These are phyloP conservation scores for Burhinus bistriatus DNA, from an alignment of 2,113 vertebrate genomes.

Conservation along the genomic window DNA sequence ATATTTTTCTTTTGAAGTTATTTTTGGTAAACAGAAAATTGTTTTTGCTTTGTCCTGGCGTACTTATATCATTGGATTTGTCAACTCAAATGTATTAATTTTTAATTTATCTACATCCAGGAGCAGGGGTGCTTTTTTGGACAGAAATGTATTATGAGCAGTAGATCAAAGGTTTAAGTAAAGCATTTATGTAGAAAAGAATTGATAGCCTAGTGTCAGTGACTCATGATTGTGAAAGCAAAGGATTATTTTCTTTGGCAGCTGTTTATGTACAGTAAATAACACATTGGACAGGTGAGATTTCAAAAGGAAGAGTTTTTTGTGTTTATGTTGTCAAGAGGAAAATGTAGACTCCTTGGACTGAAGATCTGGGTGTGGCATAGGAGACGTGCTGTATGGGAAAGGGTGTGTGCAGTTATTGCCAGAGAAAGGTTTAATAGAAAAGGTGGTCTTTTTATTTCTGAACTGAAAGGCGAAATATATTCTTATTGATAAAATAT, in stretches of 20 bases:
- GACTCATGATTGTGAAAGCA: neutral
- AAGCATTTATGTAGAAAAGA: neutral
- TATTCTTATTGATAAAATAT: neutral
- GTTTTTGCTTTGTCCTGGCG: neutral
- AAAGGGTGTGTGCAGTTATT: neutral
- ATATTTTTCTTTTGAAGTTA: neutral
- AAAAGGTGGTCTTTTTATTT: neutral
- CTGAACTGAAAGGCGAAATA: neutral
- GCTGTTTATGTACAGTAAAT: neutral
- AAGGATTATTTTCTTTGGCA: conserved; percentile 50
- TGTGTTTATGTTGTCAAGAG: conserved; percentile 2
- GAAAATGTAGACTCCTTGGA: neutral
- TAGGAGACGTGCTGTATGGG: neutral
- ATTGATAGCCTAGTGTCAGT: neutral
- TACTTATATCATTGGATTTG: conserved; percentile 16
- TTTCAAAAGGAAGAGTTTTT: neutral
- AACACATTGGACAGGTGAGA: neutral
- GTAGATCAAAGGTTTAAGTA: neutral
- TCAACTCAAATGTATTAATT: conserved; percentile 3
- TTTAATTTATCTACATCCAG: neutral
- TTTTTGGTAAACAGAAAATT: conserved; percentile 17
- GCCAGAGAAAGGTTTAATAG: neutral
- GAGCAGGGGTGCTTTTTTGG: neutral
- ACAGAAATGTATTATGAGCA: conserved; percentile 3
- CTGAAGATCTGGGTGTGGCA: neutral